Base-by-base conservation (phyloP, 2,888 invertebrate genomes). In the Epirrita christyi region DNA sequence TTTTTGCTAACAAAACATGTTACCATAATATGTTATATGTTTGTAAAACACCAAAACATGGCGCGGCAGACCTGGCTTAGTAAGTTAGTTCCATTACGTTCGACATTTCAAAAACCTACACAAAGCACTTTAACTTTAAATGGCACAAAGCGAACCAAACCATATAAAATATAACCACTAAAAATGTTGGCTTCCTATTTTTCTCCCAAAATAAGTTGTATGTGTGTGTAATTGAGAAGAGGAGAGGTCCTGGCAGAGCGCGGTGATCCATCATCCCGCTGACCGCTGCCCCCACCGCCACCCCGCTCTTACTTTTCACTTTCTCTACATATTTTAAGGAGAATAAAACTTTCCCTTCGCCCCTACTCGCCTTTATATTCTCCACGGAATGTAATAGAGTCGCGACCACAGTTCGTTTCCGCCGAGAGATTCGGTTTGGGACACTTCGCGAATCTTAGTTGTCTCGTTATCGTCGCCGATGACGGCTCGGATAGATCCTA, bases 301-400 rank as follows among this genome's bases (percentile, higher is more conserved):
- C 81, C 80, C 80, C 82, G 80, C 84, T 83, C 86, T 87, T 88
- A 89, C 88, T 92, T 89, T 92, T 88, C 92, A 89, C 92, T 91
- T 89, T 87, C 92, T 90, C 92, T 92, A 92, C 92, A 92, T 92
- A 92, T 92, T 92, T 92, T 89, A 92, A 91, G 87, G 85, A 89
- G 89, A 91, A 88, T 88, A 86, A 90, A 92, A 90, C 85, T 90
- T 92, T 89, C 84, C 78, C 83, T 83, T 84, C 76, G 78, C 83
- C 83, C 80, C 79, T 69, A 70, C 76, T 73, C 73, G 81, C 77
- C 80, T 85, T 83, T 86, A 86, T 87, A 86, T 84, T 85, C 82
- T 78, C 78, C 66, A 71, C 54, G 49, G 78, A 80, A 77, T 78
- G 81, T 85, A 81, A 86, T 81, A 82, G 82, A 83, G 80, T 78